A percentile compares a stretch with the other conserved stretches of the same genome.
Conservation (phyloP, 1,140 invertebrate species). For the Cepaea nemoralis region DNA sequence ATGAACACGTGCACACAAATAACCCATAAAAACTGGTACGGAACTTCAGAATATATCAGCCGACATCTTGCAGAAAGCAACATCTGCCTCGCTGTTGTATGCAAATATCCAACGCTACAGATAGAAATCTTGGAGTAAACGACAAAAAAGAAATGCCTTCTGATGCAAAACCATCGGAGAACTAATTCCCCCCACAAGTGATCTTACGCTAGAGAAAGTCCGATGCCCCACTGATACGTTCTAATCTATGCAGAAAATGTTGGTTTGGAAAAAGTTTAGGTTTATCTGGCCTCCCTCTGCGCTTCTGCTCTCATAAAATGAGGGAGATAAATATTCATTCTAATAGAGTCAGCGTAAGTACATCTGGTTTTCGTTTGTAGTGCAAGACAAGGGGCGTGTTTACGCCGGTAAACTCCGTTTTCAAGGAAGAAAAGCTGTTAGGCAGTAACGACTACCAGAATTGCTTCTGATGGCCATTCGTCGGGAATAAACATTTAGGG, state of each 20-base stretch:
- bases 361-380: neutral
- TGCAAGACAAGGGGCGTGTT: neutral
- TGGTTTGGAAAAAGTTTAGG: neutral
- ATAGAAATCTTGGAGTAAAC: neutral
- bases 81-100: neutral
- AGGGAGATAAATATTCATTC: neutral
- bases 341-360: neutral
- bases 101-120: neutral
- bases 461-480: no score
- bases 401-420: no score
- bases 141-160: no score
- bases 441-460: no score
- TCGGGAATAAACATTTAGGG: no score
- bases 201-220: neutral
- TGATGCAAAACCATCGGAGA: no score
- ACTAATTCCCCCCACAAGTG: neutral
- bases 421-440: no score
- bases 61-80: no score
- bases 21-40: no score
- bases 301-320: neutral
- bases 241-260: neutral
- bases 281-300: neutral
- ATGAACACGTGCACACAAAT: no score
- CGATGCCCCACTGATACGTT: neutral
- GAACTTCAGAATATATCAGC: no score